Percentiles rank a stretch among this genome's conserved stretches.
phyloP scores from a whole-genome alignment of 2,797 vertebrate species.

The Distichodus sexfasciatus region DNA sequence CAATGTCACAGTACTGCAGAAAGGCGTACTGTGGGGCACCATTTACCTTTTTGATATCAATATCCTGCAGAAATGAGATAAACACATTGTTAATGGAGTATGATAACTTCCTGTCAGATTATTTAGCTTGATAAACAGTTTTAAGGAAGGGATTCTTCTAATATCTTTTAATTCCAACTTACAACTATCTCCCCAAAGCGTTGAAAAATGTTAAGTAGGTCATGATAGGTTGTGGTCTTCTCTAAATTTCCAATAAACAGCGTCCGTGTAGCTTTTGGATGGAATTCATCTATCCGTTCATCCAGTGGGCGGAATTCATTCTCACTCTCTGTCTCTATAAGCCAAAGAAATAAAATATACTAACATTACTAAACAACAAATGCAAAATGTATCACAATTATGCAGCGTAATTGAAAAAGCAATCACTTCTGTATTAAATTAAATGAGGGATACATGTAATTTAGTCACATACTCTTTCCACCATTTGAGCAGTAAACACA shows the following conservation, averaged over 20 bases:
- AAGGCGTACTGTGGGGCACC: conserved; percentile 97
- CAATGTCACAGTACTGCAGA: conserved; percentile 97
- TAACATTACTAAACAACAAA: neutral
- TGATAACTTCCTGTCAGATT: no score
- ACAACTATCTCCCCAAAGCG: conserved; percentile 99
- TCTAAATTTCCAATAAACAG: conserved; percentile 98
- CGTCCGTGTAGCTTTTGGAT: conserved; percentile 96
- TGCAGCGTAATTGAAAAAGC: no score
- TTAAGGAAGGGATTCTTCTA: neutral
- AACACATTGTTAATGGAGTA: no score
- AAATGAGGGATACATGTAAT: no score
- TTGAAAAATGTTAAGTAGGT: conserved; percentile 95
- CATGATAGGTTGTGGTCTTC: conserved; percentile 96
- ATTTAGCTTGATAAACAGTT: neutral
- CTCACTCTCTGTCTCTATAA: conserved; percentile 92
- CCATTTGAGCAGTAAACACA: no score
- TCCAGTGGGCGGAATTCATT: conserved; percentile 98
- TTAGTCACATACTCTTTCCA: no score
- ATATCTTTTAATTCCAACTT: conserved; percentile 50
- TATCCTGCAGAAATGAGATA: conserved; percentile 79
- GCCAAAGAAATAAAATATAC: neutral
- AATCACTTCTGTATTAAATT: no score
- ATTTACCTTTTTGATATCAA: conserved; percentile 98
- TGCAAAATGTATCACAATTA: neutral
- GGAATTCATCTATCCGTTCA: conserved; percentile 97